Evolutionary conservation across 2,888 invertebrate genomes (phyloP).

Genomic region (Drosophila cognata): DNA sequence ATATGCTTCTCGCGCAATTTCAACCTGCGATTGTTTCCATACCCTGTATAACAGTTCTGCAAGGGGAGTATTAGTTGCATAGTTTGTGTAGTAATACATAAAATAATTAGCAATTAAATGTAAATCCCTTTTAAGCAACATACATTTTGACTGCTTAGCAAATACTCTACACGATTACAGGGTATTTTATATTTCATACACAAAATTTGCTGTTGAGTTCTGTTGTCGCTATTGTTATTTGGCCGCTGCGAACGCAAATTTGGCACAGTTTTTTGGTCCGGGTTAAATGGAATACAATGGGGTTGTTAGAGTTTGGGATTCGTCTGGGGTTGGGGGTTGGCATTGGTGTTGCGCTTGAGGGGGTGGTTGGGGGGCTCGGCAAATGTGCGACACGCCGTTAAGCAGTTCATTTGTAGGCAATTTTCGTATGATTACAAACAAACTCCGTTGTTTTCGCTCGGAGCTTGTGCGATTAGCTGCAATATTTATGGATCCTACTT

Average conservation of each 20-base stretch:
- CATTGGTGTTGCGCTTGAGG: background rate
- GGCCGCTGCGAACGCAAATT: slow-evolving; percentile 48
- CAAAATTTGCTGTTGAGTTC: background rate
- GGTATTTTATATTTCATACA: slow-evolving; percentile 8
- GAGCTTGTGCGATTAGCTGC: slow-evolving; percentile 66
- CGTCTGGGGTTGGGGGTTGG: background rate
- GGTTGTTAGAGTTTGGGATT: slow-evolving; percentile 15
- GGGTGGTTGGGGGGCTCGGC: slow-evolving; percentile 17
- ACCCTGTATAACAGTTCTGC: background rate
- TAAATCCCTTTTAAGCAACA: accelerated
- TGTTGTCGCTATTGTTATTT: slow-evolving; percentile 9
- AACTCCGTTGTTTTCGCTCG: slow-evolving; percentile 52
- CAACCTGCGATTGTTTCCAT: slow-evolving; percentile 51
- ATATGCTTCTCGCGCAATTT: slow-evolving; percentile 63
- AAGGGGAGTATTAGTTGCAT: background rate
- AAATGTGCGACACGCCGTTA: slow-evolving; percentile 78
- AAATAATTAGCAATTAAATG: background rate
- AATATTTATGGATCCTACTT: slow-evolving; percentile 69
- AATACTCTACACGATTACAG: slow-evolving; percentile 14
- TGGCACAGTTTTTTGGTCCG: slow-evolving; percentile 61
- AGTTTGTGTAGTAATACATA: background rate
- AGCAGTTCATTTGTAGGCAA: slow-evolving; percentile 81
- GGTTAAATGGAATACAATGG: slow-evolving; percentile 66
- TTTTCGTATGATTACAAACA: slow-evolving; percentile 76
- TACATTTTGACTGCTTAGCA: accelerated